A percentile compares a stretch with the other conserved stretches of the same genome.
These are phyloP conservation scores for Agriopis aurantiaria DNA, from an alignment of 2,888 invertebrate species.

Conservation along the genomic window DNA sequence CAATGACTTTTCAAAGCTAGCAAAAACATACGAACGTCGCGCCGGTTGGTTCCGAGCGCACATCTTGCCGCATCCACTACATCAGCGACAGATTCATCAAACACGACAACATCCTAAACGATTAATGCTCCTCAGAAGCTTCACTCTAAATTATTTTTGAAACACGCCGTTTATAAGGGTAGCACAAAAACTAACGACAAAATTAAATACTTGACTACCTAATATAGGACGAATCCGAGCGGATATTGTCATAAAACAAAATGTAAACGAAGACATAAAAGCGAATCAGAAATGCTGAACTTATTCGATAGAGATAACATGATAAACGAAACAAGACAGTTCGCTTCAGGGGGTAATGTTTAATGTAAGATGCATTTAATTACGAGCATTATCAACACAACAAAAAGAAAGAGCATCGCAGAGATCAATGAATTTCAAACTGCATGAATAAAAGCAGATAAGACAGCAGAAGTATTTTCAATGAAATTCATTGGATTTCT, in stretches of 20 bases:
- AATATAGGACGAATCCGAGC: slow-evolving; percentile 48
- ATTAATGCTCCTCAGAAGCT: slow-evolving; percentile 69
- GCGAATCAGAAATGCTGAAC: slow-evolving; percentile 70
- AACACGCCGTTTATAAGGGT: slow-evolving; percentile 54
- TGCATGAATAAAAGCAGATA: slow-evolving; percentile 25
- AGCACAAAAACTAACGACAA: slow-evolving; percentile 58
- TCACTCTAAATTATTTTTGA: slow-evolving; percentile 73
- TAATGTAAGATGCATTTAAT: slow-evolving; percentile 75
- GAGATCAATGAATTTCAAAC: slow-evolving; percentile 49
- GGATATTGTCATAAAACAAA: slow-evolving; percentile 46
- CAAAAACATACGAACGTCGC: slow-evolving; percentile 37
- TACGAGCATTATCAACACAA: slow-evolving; percentile 64
- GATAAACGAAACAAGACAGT: slow-evolving; percentile 75
- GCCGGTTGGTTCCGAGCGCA: slow-evolving; percentile 2
- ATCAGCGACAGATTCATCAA: slow-evolving; percentile 54
- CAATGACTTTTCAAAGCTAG: slow-evolving; percentile 11
- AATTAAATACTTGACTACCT: slow-evolving; percentile 57
- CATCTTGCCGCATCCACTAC: slow-evolving; percentile 21
- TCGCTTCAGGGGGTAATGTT: slow-evolving; percentile 78
- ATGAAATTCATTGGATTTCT: background rate
- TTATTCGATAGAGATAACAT: slow-evolving; percentile 72
- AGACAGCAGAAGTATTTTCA: background rate
- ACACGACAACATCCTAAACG: slow-evolving; percentile 67
- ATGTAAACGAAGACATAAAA: slow-evolving; percentile 59
- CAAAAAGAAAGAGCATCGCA: slow-evolving; percentile 43